phyloP scores from a whole-genome alignment of 92 coral and sea anemone genomes.

The Umimayanthus kanabou region DNA sequence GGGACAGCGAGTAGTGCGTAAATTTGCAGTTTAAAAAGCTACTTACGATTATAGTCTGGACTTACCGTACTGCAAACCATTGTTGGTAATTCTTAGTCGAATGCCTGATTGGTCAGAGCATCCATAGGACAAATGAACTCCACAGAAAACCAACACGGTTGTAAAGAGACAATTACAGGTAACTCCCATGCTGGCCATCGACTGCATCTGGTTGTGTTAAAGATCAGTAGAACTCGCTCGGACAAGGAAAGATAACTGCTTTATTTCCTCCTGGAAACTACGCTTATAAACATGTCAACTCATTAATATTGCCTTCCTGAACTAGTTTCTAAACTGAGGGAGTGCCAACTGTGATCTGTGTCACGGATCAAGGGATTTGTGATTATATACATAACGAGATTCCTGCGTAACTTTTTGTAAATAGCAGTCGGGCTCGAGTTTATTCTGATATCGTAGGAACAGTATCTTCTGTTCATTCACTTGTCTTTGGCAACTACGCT shows the following conservation, averaged over 20 bases:
- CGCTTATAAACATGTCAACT: neutral
- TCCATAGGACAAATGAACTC: neutral
- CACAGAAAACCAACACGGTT: neutral
- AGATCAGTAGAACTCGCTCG: neutral
- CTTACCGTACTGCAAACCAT: neutral
- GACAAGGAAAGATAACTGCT: neutral
- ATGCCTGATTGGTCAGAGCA: neutral
- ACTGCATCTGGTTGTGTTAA: neutral
- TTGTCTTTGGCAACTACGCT: no score
- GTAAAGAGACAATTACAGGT: neutral
- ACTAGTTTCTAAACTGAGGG: neutral
- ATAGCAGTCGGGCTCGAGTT: no score
- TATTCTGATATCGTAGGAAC: no score
- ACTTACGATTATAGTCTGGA: neutral
- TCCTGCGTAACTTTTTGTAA: no score
- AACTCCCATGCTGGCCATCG: neutral
- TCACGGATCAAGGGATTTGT: neutral
- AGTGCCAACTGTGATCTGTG: neutral
- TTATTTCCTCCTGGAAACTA: neutral
- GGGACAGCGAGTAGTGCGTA: no score
- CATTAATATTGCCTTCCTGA: no score
- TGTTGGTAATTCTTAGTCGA: neutral
- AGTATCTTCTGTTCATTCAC: no score
- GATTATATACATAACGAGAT: no score
- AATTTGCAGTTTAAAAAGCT: neutral